Base-by-base conservation (phyloP, 2,113 vertebrate species). In the Coptodon bakossiorum region DNA sequence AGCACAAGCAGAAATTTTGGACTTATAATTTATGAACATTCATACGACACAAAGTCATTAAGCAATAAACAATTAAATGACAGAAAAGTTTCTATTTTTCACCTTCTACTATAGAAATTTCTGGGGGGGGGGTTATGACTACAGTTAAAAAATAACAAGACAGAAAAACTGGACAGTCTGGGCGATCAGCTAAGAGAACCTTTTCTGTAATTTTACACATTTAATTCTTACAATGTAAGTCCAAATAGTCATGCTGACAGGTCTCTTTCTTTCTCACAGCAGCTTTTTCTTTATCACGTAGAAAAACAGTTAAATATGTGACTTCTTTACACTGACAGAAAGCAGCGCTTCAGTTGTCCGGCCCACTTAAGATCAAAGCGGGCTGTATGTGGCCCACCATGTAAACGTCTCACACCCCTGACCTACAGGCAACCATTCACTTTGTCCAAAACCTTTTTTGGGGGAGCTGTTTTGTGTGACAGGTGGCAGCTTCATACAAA, bases 401-500 rank as follows among this genome's bases (percentile, higher is more conserved):
- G 19, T 66, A 66, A 66, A n/a, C 4, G 1, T 66, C 17, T 38
- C 10, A 3, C 61, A 66, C 31, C 31, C 6, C 31, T 38, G 61
- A 38, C 19, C 61, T 66, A 40, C 6, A 68, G 34, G 0, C 19
- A 71, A 43, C 36, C 66, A 71, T 24, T 71, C 36, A 0, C 36
- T 71, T 71, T 71, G 0, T 71, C n/a, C n/a, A 24, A 40, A 71
- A 0, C 36, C 0, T 43, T 24, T 45, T 24, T 4, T 22, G 36
- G n/a, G 36, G n/a, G 12, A 71, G 36, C n/a, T 43, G 66, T 71
- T 43, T n/a, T 24, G n/a, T 71, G 36, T 1, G 11, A 68, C 63
- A 40, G 63, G 17, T 63, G 59, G 59, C 59, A 36, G 63, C 11
- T 68, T 68, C 43, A 71, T 16, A 24, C n/a, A 71, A 71, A 71